Evolutionary conservation across 2,113 vertebrate genomes (phyloP), one percentile per base, ranked within the genome.

Genomic region (Thinocorus orbignyianus): DNA sequence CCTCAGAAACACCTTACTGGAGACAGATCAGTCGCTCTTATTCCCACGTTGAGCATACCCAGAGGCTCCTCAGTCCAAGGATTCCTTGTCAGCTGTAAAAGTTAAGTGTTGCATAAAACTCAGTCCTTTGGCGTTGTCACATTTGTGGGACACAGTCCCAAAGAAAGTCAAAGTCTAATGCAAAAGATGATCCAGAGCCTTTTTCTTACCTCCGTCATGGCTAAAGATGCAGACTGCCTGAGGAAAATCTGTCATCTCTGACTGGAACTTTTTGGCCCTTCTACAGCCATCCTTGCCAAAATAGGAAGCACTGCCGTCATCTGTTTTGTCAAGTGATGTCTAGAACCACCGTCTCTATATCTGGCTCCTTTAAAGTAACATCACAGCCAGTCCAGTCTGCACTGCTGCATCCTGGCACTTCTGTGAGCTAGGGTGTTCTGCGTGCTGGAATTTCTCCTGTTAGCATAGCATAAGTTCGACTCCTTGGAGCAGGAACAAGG

Each of bases 401-500:
- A 35, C 9, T 85, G 28, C 62, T 81, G 25, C 30, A 5, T 76
- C 39, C 30, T 76, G 62, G 30, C 37, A 28, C 11, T 51, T 68
- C 12, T 68, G 58, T 79, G 46, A 58, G 55, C 11, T 39, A 35
- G 37, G 8, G 11, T 68, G 12, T 64, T 69, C 31, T 44, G 11
- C 35, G 7, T 1, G 2, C 22, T 72, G 51, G 17, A 58, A 48
- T 70, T 81, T 76, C 28, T 73, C 23, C 51, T 37, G 5, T 44
- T 65, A 49, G 11, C 2, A 0, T 54, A 17, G 11, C 2, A 0
- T 54, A 17, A 71, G 16, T 78, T 39, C 25, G 46, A 42, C 19
- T 73, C 25, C 17, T 19, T 64, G 24, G 48, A 93, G 64, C 20
- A 57, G 17, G 5, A 33, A 25, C 48, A 33, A 42, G 35, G 39